Evolutionary conservation across 53 echinoderm and acorn worm genomes (phyloP).

Genomic region (Actinopyga echinites): DNA sequence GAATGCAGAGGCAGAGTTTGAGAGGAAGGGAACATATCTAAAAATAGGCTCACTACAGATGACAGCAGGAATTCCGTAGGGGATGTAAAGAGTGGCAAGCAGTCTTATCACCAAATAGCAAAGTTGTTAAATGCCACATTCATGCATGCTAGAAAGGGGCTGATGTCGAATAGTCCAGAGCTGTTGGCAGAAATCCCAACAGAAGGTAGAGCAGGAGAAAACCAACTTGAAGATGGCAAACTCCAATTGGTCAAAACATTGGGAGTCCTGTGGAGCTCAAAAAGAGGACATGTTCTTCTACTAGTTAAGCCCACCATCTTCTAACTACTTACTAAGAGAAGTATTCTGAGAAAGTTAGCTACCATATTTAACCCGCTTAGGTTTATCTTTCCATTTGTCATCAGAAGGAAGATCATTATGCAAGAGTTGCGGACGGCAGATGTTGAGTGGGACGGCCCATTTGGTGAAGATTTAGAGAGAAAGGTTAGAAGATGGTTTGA

Average conservation of each 20-base stretch:
- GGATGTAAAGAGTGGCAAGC: too few relatives aligned
- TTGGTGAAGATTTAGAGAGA: neutral
- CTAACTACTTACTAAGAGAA: neutral
- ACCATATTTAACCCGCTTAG: neutral
- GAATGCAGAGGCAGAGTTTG: too few relatives aligned
- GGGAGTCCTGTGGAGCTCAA: neutral
- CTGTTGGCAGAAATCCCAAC: too few relatives aligned
- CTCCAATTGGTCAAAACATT: neutral
- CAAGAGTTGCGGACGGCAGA: constrained; percentile 1
- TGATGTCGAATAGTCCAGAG: too few relatives aligned
- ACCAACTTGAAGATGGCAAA: neutral
- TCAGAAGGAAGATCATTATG: neutral
- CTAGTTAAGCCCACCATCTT: neutral
- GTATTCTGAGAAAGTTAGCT: neutral
- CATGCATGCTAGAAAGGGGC: too few relatives aligned
- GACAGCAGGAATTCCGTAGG: too few relatives aligned
- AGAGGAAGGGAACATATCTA: too few relatives aligned
- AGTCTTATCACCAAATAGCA: too few relatives aligned
- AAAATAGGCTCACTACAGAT: too few relatives aligned
- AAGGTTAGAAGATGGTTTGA: too few relatives aligned
- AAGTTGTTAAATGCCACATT: too few relatives aligned
- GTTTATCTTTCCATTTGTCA: neutral
- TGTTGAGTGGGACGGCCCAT: constrained; percentile 15
- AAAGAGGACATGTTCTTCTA: neutral
- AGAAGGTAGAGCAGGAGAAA: neutral